Evolutionary conservation across 2,888 invertebrate genomes (phyloP).

Genomic region (Lobophora halterata): DNA sequence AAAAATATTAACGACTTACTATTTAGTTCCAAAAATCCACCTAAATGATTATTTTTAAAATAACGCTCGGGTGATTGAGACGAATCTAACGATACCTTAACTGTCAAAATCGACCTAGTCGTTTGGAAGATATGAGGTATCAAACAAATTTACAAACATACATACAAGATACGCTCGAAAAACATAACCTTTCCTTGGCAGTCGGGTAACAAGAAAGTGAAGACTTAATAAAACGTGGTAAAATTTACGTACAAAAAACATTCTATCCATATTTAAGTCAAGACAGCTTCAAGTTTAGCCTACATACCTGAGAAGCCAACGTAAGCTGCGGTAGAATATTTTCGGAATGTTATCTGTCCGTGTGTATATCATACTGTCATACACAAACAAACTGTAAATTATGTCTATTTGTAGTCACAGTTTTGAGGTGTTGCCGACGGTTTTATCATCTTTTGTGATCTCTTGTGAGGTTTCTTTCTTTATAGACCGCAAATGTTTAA

Average conservation of each 20-base stretch:
- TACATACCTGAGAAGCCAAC: slow-evolving; percentile 4
- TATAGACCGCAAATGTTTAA: slow-evolving; percentile 1
- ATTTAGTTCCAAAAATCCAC: too few relatives aligned
- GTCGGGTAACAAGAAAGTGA: too few relatives aligned
- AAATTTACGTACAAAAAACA: not conserved
- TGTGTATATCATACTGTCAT: slow-evolving; percentile 37
- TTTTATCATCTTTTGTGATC: slow-evolving; percentile 8
- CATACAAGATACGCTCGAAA: too few relatives aligned
- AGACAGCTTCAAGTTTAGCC: not conserved
- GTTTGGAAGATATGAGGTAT: too few relatives aligned
- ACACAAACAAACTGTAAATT: slow-evolving; percentile 27
- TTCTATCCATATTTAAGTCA: not conserved
- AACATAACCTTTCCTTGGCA: too few relatives aligned
- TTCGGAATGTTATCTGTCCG: slow-evolving; percentile 22
- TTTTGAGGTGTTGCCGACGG: slow-evolving; percentile 6
- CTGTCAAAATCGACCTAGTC: too few relatives aligned
- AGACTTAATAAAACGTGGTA: too few relatives aligned
- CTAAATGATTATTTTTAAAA: too few relatives aligned
- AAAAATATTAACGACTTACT: too few relatives aligned
- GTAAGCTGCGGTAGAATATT: slow-evolving; percentile 18
- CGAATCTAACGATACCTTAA: too few relatives aligned
- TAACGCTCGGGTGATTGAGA: too few relatives aligned
- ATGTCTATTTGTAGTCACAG: slow-evolving; percentile 17
- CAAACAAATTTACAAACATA: too few relatives aligned
- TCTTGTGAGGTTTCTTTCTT: not conserved